Conservation (phyloP, 1,140 invertebrate genomes). For the Drosophila sucinea region DNA sequence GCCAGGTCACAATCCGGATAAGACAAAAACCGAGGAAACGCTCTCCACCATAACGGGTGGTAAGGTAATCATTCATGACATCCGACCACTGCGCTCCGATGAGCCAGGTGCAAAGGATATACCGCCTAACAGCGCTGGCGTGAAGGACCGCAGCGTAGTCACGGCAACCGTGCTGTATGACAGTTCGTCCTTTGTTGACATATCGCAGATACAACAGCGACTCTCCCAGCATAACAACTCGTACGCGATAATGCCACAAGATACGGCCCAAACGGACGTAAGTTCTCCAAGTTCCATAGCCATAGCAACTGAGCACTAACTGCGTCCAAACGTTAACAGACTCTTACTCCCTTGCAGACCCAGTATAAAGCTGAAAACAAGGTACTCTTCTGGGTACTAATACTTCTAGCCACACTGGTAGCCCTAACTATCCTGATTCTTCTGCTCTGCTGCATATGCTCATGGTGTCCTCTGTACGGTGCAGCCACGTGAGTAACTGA, state of each 20-base stretch:
- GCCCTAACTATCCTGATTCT: constrained; percentile 88
- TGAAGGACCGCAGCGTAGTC: constrained; percentile 88
- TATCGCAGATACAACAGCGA: constrained; percentile 87
- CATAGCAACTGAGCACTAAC: constrained; percentile 5
- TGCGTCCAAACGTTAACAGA: constrained; percentile 51
- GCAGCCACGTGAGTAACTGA: constrained; percentile 86
- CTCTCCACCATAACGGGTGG: constrained; percentile 90
- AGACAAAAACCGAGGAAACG: constrained; percentile 88
- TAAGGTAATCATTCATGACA: constrained; percentile 88
- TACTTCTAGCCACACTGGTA: constrained; percentile 89
- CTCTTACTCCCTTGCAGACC: constrained; percentile 85
- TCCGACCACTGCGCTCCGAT: constrained; percentile 87
- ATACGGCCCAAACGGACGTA: constrained; percentile 68
- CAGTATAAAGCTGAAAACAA: constrained; percentile 89
- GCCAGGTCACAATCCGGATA: constrained; percentile 88
- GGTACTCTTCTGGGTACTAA: constrained; percentile 89
- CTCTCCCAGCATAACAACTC: constrained; percentile 84
- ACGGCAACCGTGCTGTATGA: constrained; percentile 89
- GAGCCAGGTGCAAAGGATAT: constrained; percentile 73
- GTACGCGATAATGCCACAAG: constrained; percentile 78
- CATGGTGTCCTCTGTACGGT: constrained; percentile 91
- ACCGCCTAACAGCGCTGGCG: constrained; percentile 45
- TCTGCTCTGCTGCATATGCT: constrained; percentile 91
- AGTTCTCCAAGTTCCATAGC: constrained; percentile 33
- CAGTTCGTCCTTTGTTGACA: constrained; percentile 87